phyloP scores from a whole-genome alignment of 2,113 vertebrate genomes.

The Plecotus auritus region DNA sequence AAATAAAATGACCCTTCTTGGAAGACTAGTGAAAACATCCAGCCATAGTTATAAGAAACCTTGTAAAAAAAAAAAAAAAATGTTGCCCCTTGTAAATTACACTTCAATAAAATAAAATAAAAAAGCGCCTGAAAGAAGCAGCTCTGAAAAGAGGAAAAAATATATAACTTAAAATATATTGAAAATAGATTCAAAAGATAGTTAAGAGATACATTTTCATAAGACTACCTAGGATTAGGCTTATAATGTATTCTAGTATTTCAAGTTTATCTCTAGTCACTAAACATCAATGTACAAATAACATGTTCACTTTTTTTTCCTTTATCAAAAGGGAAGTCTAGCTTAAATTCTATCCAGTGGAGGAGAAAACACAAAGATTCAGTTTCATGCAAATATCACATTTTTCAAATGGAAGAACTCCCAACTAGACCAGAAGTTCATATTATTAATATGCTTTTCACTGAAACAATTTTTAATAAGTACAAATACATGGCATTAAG shows the following conservation, averaged over 20 bases:
- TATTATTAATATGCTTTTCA: conserved; percentile 64
- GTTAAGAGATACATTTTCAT: conserved; percentile 65
- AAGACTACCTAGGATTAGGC: conserved; percentile 48
- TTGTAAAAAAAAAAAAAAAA: conserved; percentile 11
- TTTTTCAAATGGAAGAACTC: conserved; percentile 67
- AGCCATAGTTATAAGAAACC: conserved; percentile 39
- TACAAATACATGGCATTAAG: conserved; percentile 67
- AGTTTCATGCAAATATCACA: conserved; percentile 60
- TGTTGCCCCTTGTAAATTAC: conserved; percentile 39
- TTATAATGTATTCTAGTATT: conserved; percentile 56
- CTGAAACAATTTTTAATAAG: conserved; percentile 66
- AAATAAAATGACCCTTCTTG: conserved; percentile 50
- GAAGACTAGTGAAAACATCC: conserved; percentile 65
- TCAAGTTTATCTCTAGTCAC: conserved; percentile 70
- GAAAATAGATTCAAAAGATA: conserved; percentile 64
- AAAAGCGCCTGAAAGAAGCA: conserved; percentile 52
- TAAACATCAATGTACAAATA: conserved; percentile 71
- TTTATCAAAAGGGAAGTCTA: conserved; percentile 69
- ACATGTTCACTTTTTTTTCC: conserved; percentile 68
- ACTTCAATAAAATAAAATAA: conserved; percentile 16
- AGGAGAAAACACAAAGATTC: conserved; percentile 56
- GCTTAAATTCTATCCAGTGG: conserved; percentile 51
- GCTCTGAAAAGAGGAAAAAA: conserved; percentile 68
- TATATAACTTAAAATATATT: conserved; percentile 77
- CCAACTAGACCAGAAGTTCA: conserved; percentile 45